These are phyloP conservation scores for Cossypha polioptera DNA, from an alignment of 2,797 vertebrate genomes.

Conservation along the genomic window DNA sequence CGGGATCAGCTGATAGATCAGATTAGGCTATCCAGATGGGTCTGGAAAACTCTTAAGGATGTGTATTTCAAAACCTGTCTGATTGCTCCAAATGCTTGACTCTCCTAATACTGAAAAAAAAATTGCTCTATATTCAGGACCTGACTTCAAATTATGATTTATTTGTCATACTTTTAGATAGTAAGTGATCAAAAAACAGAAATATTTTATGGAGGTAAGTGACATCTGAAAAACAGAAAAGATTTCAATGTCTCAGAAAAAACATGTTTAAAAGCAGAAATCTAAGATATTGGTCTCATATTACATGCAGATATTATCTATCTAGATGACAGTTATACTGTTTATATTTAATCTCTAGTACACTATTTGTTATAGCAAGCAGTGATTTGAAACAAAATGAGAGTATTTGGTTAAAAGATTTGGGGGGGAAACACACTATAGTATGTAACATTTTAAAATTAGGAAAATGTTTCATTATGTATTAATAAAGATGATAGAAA, in stretches of 20 bases:
- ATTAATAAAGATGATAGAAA: neutral
- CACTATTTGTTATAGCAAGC: neutral
- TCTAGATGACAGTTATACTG: neutral
- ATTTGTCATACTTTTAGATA: neutral
- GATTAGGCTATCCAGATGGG: neutral
- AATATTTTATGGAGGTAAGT: neutral
- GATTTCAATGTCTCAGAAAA: neutral
- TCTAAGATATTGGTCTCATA: neutral
- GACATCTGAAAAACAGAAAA: neutral
- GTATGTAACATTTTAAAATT: neutral
- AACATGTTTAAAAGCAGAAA: neutral
- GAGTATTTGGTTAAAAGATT: neutral
- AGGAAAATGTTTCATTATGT: neutral
- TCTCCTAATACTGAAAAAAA: neutral
- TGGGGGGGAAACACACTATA: fast-evolving
- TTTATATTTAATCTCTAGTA: neutral
- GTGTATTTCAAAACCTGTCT: neutral
- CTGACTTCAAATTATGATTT: neutral
- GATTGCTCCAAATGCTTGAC: neutral
- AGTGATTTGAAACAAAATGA: neutral
- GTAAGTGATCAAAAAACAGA: neutral
- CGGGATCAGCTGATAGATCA: neutral
- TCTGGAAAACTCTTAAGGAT: neutral
- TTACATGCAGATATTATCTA: neutral
- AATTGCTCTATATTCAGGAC: neutral